Evolutionary conservation across 2,113 vertebrate species (phyloP).

Genomic region (Elephantulus edwardii): DNA sequence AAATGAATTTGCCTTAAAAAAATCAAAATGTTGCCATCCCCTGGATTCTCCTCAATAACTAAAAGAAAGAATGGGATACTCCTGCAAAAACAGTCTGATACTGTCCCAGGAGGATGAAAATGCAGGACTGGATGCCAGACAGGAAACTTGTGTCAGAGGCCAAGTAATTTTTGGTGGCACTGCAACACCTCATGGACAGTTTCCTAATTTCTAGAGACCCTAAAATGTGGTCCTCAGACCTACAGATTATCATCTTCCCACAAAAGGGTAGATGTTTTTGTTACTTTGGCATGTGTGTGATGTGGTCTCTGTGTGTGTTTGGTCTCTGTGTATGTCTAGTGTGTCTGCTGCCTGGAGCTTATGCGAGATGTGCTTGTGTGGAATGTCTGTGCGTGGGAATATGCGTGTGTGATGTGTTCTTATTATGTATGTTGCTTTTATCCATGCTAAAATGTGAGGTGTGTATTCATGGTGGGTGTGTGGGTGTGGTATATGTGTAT

Average conservation of each 20-base stretch:
- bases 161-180: not conserved
- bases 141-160: not conserved
- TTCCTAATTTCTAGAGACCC: not conserved
- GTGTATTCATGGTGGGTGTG: no score
- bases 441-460: no score
- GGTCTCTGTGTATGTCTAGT: no score
- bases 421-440: no score
- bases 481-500: no score
- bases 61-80: not conserved
- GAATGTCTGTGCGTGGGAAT: no score
- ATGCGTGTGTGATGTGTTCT: no score
- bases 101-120: not conserved
- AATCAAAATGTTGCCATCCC: no score
- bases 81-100: not conserved
- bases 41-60: conserved; percentile 1
- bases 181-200: not conserved
- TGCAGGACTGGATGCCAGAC: not conserved
- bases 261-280: not conserved
- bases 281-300: not conserved
- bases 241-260: not conserved
- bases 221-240: not conserved
- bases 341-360: no score
- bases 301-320: no score
- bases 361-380: no score
- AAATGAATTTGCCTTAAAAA: no score